These are phyloP conservation scores for Elmis aenea DNA, from an alignment of 2,888 invertebrate genomes.

Conservation along the genomic window DNA sequence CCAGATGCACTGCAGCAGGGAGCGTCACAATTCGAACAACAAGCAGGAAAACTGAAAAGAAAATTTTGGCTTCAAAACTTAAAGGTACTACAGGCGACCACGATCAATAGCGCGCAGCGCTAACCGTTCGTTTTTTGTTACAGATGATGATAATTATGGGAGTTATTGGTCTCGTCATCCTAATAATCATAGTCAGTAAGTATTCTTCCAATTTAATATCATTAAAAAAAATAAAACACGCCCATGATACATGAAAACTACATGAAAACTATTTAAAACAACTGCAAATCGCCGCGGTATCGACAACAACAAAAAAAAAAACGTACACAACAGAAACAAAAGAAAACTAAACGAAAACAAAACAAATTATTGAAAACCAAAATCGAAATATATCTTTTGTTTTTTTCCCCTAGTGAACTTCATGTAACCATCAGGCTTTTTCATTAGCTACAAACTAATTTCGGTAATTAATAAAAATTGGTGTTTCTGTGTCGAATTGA, in stretches of 20 bases:
- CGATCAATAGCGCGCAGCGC: not conserved
- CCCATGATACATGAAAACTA: not conserved
- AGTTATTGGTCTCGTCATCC: constrained; percentile 72
- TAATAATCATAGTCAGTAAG: constrained; percentile 81
- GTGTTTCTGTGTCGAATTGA: constrained; percentile 39
- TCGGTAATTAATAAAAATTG: constrained; percentile 40
- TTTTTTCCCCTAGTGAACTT: constrained; percentile 45
- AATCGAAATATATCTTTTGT: too few species aligned
- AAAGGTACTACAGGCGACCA: too few species aligned
- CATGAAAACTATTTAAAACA: not conserved
- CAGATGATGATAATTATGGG: constrained; percentile 89
- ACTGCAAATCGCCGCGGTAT: too few species aligned
- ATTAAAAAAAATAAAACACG: too few species aligned
- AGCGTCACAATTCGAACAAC: constrained; percentile 94
- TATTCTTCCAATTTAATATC: constrained; percentile 26
- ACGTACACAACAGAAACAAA: constrained; percentile 1
- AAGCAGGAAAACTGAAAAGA: constrained; percentile 91
- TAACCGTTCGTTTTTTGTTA: constrained; percentile 6
- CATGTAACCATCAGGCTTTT: constrained; percentile 42
- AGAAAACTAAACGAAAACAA: constrained; percentile 13
- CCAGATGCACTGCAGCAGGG: constrained; percentile 92
- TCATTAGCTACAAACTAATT: constrained; percentile 31
- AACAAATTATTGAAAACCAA: too few species aligned
- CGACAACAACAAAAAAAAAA: not conserved
- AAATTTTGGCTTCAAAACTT: constrained; percentile 98